Evolutionary conservation across 1,140 invertebrate species (phyloP), one percentile per base, ranked within the genome.

Genomic region (Popillia japonica): DNA sequence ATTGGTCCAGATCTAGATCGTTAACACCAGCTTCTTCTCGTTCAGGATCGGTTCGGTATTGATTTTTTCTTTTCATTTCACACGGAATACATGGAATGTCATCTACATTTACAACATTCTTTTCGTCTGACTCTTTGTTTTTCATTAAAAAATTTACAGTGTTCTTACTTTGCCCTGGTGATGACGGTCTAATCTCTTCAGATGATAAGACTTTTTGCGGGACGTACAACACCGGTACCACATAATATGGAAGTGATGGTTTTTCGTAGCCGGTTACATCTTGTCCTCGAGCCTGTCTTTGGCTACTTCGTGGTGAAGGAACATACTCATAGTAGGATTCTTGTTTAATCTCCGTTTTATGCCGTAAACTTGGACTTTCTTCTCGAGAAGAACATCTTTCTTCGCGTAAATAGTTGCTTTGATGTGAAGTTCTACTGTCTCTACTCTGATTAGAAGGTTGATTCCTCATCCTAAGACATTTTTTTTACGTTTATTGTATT

Each of bases 191-290:
- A 6, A 74, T 74, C n/a, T 42, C 72, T 4, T 74, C 41, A 2
- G 72, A 40, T 10, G 72, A 41, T 74, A 74, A 17, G 7, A 74
- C 72, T 17, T 74, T 74, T 40, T 74, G 72, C 14, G 72, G 72
- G n/a, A 74, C 72, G 9, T 74, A 74, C 14, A 74, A 20, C 17
- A 74, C 72, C 2, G 72, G 72, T 8, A 74, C 72, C 34, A 74
- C 72, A 20, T 74, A 74, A 42, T 74, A 74, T 0, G 72, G 72
- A 40, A 74, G 40, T 6, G 34, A 40, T 3, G 72, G 72, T 6
- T 44, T 40, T 14, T 74, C 72, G 6, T 68, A 68, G 27, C 61
- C 22, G 61, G 20, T 9, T 34, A 34, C 27, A 34, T 34, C 27
- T 34, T 34, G 27, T 34, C 27, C 27, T 34, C 1, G 27, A 48